phyloP scores from a whole-genome alignment of 92 coral and sea anemone species.

The Chrysogorgia sp. region DNA sequence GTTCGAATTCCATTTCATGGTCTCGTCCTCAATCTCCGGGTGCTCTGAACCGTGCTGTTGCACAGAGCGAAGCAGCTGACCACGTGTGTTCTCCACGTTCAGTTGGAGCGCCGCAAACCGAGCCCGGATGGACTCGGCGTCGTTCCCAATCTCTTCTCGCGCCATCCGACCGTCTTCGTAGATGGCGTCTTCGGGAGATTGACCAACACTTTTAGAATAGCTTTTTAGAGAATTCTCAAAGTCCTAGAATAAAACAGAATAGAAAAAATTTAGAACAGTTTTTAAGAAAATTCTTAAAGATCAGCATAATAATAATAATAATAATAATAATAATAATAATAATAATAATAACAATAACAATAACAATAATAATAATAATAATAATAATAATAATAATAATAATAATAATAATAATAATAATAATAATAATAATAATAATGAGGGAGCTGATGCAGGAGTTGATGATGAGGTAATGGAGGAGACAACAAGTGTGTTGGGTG shows the following conservation, averaged over 20 bases:
- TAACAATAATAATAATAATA: too few species aligned
- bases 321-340: too few species aligned
- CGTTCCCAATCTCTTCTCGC: constrained; percentile 13
- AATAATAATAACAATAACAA: too few species aligned
- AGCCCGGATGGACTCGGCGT: constrained; percentile 11
- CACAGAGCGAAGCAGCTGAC: constrained; percentile 20
- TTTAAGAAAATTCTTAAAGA: constrained; percentile 69
- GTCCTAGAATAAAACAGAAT: constrained; percentile 42
- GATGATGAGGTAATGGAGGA: too few species aligned
- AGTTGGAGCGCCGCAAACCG: constrained; percentile 29
- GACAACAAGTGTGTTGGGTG: too few species aligned
- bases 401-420: too few species aligned
- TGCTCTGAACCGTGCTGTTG: constrained; percentile 15
- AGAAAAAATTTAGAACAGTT: too few species aligned
- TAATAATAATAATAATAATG: too few species aligned
- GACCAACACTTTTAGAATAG: constrained; percentile 11
- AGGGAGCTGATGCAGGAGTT: too few species aligned
- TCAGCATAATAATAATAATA: constrained; percentile 53
- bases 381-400: too few species aligned
- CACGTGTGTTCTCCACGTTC: constrained; percentile 39
- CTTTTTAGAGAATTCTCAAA: constrained; percentile 28
- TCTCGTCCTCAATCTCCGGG: constrained; percentile 79
- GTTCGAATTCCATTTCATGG: constrained; percentile 84
- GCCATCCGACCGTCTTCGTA: constrained; percentile 1
- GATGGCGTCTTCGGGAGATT: constrained; percentile 8